Evolutionary conservation across 2,797 vertebrate species (phyloP), one percentile per base, ranked within the genome.

Genomic region (Ptychobarbus kaznakovi): DNA sequence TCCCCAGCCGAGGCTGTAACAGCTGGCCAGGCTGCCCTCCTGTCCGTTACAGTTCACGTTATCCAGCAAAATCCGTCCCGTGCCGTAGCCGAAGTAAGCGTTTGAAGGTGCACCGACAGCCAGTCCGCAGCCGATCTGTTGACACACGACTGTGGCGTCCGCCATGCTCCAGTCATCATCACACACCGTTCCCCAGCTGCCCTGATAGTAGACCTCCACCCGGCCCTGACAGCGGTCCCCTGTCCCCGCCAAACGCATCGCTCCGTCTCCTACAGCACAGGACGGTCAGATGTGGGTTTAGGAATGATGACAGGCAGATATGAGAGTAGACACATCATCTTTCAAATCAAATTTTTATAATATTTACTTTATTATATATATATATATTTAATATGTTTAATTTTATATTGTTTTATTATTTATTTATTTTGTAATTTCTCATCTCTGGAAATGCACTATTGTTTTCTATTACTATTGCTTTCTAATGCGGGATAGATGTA

Each of bases 171-270:
- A 99, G 91, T 98, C 97, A 0, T 99, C 98, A 0, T 99, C 98
- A 0, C 98, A 99, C 84, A 99, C 96, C 0, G 98, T 99, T 83
- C 98, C 98, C 98, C 98, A 99, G 82, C 77, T 92, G 22, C 97
- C 97, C 0, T 91, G 92, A 89, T 97, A 95, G 92, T 96, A 95
- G 90, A 99, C 94, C 93, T 99, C 98, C 63, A 99, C 98, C 5
- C 97, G 93, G 82, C 98, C 98, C 90, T 97, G 95, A 89, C 98
- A 99, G 0, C 68, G 11, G 53, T 96, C 91, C 0, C 88, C n/a
- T 2, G 97, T 97, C 0, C 95, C 96, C 69, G 95, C 92, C 88
- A 99, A 92, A 35, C 97, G 96, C 86, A 99, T 88, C 20, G 93
- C 93, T 84, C 98, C 97, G 0, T 99, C 97, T 32, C 95, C 97